Evolutionary conservation across 2,888 invertebrate species (phyloP).

Genomic region (Bruchidius siliquastri): DNA sequence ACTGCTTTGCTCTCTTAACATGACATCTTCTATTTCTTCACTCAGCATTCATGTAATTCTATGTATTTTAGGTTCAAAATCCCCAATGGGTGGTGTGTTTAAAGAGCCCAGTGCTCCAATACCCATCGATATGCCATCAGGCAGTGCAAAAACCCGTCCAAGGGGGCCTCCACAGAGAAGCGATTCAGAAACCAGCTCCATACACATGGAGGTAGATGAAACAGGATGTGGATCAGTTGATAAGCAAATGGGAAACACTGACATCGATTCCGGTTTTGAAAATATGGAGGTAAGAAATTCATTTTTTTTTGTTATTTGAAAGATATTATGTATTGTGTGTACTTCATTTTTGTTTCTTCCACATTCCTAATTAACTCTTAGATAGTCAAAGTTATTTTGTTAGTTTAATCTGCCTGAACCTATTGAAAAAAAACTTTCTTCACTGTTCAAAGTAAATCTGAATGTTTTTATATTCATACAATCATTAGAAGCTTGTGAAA

Average conservation of each 20-base stretch:
- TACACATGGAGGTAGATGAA: conserved; percentile 59
- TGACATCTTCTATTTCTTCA: no score
- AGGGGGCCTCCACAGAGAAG: conserved; percentile 42
- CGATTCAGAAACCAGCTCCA: conserved; percentile 48
- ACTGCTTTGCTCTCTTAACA: neutral
- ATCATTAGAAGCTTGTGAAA: no score
- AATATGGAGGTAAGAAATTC: conserved; percentile 67
- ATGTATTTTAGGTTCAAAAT: neutral
- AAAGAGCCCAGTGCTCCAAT: conserved; percentile 45
- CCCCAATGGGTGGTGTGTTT: conserved; percentile 31
- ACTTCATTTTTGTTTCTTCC: no score
- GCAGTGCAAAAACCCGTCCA: conserved; percentile 32
- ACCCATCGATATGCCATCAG: conserved; percentile 39
- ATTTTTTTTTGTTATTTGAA: no score
- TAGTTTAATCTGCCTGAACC: no score
- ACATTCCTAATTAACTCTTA: no score
- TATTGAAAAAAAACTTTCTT: no score
- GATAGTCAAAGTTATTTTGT: no score
- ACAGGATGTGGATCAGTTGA: conserved; percentile 42
- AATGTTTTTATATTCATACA: no score
- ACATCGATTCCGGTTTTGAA: conserved; percentile 69
- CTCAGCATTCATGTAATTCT: no score
- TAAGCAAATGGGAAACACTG: conserved; percentile 48
- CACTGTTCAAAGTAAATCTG: no score
- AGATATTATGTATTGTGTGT: no score